A percentile compares a stretch with the other conserved stretches of the same genome.
Conservation (phyloP, 2,888 invertebrate species). For the Tipula vernalis region DNA sequence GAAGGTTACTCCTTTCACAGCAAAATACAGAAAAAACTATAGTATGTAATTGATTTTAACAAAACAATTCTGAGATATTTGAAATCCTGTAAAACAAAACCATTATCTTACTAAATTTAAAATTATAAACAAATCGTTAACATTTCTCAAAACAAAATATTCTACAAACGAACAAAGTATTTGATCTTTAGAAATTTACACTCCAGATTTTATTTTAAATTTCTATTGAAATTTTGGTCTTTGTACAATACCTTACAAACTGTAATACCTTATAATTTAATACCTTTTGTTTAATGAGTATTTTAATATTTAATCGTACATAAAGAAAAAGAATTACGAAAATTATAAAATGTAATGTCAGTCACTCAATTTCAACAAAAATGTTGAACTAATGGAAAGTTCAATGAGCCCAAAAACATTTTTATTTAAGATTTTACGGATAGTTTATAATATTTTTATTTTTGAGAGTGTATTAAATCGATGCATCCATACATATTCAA, state of each 20-base stretch:
- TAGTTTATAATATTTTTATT: too few relatives aligned
- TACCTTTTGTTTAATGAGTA: background rate
- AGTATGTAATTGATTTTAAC: background rate
- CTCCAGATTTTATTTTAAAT: background rate
- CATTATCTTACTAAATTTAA: background rate
- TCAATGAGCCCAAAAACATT: background rate
- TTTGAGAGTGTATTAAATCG: too few relatives aligned
- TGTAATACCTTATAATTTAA: background rate
- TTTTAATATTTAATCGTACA: background rate
- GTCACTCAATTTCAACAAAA: background rate
- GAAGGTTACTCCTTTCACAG: too few relatives aligned
- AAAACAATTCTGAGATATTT: background rate
- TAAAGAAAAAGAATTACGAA: background rate
- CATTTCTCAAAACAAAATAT: background rate
- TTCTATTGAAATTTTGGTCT: background rate
- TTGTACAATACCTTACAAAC: background rate
- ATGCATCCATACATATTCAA: too few relatives aligned
- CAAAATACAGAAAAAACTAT: too few relatives aligned
- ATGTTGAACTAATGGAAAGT: background rate
- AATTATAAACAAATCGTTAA: background rate
- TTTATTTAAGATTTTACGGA: background rate
- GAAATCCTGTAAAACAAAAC: background rate
- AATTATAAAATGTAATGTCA: background rate
- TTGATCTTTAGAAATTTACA: background rate
- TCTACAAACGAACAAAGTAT: background rate